Evolutionary conservation across 2,888 invertebrate genomes (phyloP).

Genomic region (Drosophila eohydei): DNA sequence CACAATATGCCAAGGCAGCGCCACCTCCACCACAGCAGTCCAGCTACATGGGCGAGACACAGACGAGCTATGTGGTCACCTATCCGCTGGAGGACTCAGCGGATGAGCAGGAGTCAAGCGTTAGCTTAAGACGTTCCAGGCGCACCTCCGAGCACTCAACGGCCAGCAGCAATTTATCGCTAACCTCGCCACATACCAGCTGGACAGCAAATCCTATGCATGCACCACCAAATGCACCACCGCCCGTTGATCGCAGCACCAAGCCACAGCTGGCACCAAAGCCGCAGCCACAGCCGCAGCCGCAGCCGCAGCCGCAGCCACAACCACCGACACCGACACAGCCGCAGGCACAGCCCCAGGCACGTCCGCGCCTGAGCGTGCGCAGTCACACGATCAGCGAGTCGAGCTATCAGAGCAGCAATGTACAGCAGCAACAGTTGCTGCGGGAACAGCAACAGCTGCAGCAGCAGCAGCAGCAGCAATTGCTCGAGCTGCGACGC

Average conservation of each 20-base stretch:
- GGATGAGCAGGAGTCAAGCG: constrained; percentile 65
- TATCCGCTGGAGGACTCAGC: constrained; percentile 76
- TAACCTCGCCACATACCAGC: constrained; percentile 50
- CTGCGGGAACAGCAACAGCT: constrained; percentile 19
- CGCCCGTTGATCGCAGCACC: constrained; percentile 57
- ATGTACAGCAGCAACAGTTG: neutral
- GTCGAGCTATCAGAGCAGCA: constrained; percentile 35
- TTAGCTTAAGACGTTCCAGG: constrained; percentile 49
- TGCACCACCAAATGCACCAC: constrained; percentile 23
- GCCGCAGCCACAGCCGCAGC: constrained; percentile 9
- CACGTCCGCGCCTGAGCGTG: constrained; percentile 3
- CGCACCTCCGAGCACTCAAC: constrained; percentile 76
- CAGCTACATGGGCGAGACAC: constrained; percentile 68
- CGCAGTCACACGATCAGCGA: constrained; percentile 14
- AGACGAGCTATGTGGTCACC: constrained; percentile 76
- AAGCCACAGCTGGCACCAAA: constrained; percentile 59
- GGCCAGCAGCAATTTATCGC: constrained; percentile 66
- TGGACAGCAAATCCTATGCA: constrained; percentile 81
- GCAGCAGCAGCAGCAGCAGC: constrained; percentile 41
- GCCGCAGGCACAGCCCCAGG: neutral
- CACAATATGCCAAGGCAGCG: constrained; percentile 57
- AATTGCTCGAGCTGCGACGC: constrained; percentile 70
- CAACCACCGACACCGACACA: neutral
- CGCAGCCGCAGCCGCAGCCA: constrained; percentile 47
- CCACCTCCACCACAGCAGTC: constrained; percentile 6